Evolutionary conservation across 1,140 invertebrate genomes (phyloP), one percentile per base, ranked within the genome.

Genomic region (Sesamia nonagrioides): DNA sequence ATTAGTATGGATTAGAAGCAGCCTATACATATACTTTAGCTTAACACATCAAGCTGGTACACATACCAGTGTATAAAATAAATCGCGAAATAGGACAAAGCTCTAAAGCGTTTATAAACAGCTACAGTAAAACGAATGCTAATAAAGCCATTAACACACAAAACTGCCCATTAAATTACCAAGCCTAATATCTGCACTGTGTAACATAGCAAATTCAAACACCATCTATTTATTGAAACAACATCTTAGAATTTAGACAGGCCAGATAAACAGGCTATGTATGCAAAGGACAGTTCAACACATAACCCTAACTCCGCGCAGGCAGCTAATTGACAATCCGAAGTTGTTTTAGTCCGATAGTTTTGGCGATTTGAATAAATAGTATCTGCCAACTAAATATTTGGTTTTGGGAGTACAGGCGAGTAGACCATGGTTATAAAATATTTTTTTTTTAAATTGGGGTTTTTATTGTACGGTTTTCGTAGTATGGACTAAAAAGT

Each of bases 351-450:
- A 86, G 84, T 83, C 82, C 85, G 78, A 88, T 89, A 89, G 88
- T 90, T 87, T 85, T 82, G 86, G 84, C 69, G 83, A 88, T 90
- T 88, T 89, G 80, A 82, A 87, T 86, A 89, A 87, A 87, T 83
- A 88, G 73, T 6, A n/a, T 72, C 45, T 56, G 54, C 78, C 69
- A 79, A 48, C 78, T 85, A 73, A 88, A 86, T 82, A 82, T 82
- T 82, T 75, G 73, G 58, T 33, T 48, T 72, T 76, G 3, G 83
- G 73, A 13, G 80, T 81, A 88, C 77, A 11, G 69, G 84, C 61
- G 17, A 2, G 50, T 9, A 61, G 45, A 81, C 50, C 79, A 80
- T 6, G 61, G 78, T 21, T 66, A n/a, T 50, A n/a, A n/a, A 15
- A 5, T 11, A 5, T 50, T 50, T 50, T 50, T 13, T 11, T 13